Conservation (phyloP, 2,888 invertebrate species). For the Cyclophora punctaria region DNA sequence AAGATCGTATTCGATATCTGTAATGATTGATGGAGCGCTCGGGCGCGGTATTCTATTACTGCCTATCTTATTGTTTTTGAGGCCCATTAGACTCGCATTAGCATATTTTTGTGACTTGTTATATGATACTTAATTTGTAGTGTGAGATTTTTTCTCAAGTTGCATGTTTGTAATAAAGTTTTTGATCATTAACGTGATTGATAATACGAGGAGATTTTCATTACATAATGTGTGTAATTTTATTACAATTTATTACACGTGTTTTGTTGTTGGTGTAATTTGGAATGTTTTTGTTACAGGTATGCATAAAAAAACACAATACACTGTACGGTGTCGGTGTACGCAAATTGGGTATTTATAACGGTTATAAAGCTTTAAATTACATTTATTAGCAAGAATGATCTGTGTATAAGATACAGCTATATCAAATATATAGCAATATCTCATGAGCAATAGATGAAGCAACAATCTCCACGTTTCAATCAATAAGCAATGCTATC, state of each 20-base stretch:
- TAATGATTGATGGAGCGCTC: conserved; percentile 64
- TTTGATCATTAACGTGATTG: neutral
- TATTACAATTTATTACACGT: neutral
- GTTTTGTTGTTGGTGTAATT: neutral
- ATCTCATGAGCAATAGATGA: no score
- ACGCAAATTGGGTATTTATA: no score
- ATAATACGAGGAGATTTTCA: neutral
- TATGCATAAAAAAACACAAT: neutral
- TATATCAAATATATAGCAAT: no score
- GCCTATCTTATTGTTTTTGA: conserved; percentile 57
- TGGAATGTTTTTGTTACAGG: neutral
- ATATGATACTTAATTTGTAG: conserved; percentile 25
- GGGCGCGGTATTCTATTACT: conserved; percentile 68
- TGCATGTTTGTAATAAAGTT: conserved; percentile 4
- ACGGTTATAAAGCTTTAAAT: no score
- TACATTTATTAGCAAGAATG: no score
- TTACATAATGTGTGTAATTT: neutral
- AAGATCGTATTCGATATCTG: conserved; percentile 65
- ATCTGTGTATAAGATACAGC: no score
- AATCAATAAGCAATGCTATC: no score
- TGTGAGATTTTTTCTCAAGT: conserved; percentile 13
- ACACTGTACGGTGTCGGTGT: no score
- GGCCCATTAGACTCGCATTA: conserved; percentile 62
- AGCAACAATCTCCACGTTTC: no score
- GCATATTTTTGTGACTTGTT: conserved; percentile 43